phyloP scores from a whole-genome alignment of 2,113 vertebrate genomes.

The Hippocampus abdominalis region DNA sequence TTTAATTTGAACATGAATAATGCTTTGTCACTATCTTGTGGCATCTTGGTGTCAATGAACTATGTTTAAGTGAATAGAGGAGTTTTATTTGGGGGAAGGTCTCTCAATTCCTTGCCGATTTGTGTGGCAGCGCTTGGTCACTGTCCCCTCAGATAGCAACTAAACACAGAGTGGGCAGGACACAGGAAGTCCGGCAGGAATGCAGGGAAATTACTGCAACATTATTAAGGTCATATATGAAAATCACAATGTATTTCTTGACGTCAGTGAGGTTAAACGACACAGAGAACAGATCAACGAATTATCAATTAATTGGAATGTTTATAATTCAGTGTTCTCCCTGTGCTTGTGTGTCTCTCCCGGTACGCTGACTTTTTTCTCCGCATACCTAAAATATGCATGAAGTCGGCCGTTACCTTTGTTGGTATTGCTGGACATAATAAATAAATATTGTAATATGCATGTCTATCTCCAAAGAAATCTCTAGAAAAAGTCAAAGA shows the following conservation, averaged over 20 bases:
- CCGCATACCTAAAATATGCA: not conserved
- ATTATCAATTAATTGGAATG: not conserved
- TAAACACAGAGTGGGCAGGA: not conserved
- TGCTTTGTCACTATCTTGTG: not conserved
- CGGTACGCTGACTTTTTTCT: not conserved
- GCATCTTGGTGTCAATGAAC: not conserved
- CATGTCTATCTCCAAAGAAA: not conserved
- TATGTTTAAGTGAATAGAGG: too few relatives aligned
- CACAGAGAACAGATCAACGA: too few relatives aligned
- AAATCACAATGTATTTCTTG: too few relatives aligned
- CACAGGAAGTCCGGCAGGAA: not conserved
- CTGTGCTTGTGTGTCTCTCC: not conserved
- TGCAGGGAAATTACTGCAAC: not conserved
- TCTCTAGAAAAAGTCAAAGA: not conserved
- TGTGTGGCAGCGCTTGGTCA: not conserved
- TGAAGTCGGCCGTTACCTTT: not conserved
- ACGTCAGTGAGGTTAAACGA: too few relatives aligned
- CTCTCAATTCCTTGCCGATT: not conserved
- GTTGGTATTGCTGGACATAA: not conserved
- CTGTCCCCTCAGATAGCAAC: not conserved
- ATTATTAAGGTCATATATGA: not conserved
- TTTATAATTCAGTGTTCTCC: not conserved
- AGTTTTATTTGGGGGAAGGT: not conserved
- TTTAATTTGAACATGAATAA: not conserved
- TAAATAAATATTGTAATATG: not conserved